Percentiles rank a stretch among this genome's conserved stretches.
Conservation (phyloP, 2,113 vertebrate genomes). For the Dipodomys spectabilis region DNA sequence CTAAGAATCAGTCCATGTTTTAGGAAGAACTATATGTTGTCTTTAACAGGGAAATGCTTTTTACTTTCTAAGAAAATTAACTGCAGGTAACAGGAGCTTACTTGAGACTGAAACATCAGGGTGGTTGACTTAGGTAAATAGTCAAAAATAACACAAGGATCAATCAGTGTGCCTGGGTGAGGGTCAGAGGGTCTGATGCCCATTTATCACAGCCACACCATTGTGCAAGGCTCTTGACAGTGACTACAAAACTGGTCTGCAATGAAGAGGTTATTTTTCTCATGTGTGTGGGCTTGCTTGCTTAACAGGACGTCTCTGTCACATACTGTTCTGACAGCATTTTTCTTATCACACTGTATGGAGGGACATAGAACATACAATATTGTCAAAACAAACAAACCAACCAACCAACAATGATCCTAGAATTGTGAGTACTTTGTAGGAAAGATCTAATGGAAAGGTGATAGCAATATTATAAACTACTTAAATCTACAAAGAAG, state of each 20-base stretch:
- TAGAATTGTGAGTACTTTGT: background rate
- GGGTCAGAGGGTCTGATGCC: background rate
- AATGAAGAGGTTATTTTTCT: constrained; percentile 12
- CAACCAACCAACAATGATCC: background rate
- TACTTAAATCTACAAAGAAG: background rate
- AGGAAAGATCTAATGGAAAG: background rate
- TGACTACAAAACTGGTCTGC: background rate
- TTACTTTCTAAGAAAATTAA: constrained; percentile 62
- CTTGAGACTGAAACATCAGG: constrained; percentile 23
- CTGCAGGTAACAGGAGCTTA: constrained; percentile 46
- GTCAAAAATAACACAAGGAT: constrained; percentile 37
- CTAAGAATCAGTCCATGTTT: constrained; percentile 20
- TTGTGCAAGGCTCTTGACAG: background rate
- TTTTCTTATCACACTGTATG: background rate
- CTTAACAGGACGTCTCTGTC: background rate
- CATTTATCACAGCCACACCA: background rate
- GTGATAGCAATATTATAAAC: background rate
- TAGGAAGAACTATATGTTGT: background rate
- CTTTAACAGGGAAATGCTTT: constrained; percentile 1
- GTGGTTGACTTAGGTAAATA: constrained; percentile 32
- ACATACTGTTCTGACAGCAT: background rate
- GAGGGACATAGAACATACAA: background rate
- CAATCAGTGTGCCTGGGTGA: background rate
- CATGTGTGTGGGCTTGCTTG: background rate
- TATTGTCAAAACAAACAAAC: background rate